Evolutionary conservation across 2,888 invertebrate species (phyloP).

Genomic region (Eumerus sabulonum): DNA sequence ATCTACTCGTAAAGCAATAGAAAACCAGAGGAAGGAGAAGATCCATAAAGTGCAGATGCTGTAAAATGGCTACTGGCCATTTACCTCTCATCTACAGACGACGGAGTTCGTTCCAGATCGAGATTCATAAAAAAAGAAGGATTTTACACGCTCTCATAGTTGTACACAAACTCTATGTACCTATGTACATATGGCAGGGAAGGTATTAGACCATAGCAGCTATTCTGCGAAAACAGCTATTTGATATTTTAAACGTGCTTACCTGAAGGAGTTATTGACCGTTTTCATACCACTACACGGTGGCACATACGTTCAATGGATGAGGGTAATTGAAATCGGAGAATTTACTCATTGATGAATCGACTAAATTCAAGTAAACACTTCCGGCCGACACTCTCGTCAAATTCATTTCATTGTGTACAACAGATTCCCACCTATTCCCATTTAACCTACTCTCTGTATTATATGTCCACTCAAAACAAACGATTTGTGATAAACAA

Average conservation of each 20-base stretch:
- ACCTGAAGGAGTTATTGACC: conserved; percentile 48
- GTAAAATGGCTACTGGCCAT: conserved; percentile 65
- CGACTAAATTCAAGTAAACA: too few relatives aligned
- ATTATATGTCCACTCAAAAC: conserved; percentile 13
- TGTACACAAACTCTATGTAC: conserved; percentile 61
- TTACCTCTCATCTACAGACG: conserved; percentile 56
- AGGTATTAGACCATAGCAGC: conserved; percentile 54
- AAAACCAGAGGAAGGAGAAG: not conserved
- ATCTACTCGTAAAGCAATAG: too few relatives aligned
- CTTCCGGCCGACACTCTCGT: conserved; percentile 45
- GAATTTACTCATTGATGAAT: too few relatives aligned
- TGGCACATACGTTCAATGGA: too few relatives aligned
- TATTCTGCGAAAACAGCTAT: conserved; percentile 30
- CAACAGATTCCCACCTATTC: conserved; percentile 37
- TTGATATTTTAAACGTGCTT: conserved; percentile 67
- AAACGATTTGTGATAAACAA: conserved; percentile 48
- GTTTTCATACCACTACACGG: conserved; percentile 5
- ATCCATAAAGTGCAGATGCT: conserved; percentile 67
- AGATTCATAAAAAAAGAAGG: conserved; percentile 58
- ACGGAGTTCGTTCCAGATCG: conserved; percentile 23
- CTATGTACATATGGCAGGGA: conserved; percentile 64
- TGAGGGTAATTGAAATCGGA: too few relatives aligned
- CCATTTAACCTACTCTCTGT: conserved; percentile 20
- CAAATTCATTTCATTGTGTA: conserved; percentile 59
- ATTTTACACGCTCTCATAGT: conserved; percentile 64